Conservation (phyloP, 1,140 invertebrate species). For the Drosophila eugracilis region DNA sequence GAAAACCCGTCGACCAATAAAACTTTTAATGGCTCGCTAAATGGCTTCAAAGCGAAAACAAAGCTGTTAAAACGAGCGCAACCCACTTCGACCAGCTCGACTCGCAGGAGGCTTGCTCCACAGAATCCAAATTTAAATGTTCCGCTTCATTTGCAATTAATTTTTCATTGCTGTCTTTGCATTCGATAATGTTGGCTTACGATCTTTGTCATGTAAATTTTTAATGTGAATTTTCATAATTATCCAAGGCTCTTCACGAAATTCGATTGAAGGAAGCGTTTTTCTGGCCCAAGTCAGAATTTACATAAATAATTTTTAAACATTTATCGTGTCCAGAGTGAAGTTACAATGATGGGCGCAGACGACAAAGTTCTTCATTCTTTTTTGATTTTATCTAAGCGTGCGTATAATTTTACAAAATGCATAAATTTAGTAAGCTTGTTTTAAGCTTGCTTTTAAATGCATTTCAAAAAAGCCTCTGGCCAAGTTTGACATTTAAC, state of each 20-base stretch:
- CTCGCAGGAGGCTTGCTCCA: slow-evolving; percentile 13
- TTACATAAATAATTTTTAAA: slow-evolving; percentile 62
- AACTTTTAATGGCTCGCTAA: slow-evolving; percentile 64
- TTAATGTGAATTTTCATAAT: slow-evolving; percentile 26
- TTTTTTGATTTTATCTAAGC: slow-evolving; percentile 31
- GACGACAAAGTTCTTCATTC: no score
- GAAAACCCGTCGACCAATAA: slow-evolving; percentile 27
- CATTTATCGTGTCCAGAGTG: slow-evolving; percentile 19
- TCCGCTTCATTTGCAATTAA: slow-evolving; percentile 59
- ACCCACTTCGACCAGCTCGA: background rate
- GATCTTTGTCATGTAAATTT: slow-evolving; percentile 63
- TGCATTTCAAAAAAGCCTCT: slow-evolving; percentile 2
- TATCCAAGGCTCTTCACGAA: slow-evolving; percentile 8
- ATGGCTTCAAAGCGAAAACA: slow-evolving; percentile 40
- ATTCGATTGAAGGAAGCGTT: slow-evolving; percentile 25
- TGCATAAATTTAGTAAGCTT: slow-evolving; percentile 41
- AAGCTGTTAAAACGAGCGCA: slow-evolving; percentile 32
- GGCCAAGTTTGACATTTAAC: slow-evolving; percentile 33
- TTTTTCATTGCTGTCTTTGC: slow-evolving; percentile 7
- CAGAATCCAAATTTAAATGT: slow-evolving; percentile 57
- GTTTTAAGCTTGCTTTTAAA: slow-evolving; percentile 3
- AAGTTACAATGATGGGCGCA: slow-evolving; percentile 37
- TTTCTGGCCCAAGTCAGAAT: slow-evolving; percentile 17
- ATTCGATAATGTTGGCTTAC: slow-evolving; percentile 8
- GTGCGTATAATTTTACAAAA: slow-evolving; percentile 44